phyloP scores from a whole-genome alignment of 2,888 invertebrate genomes.

The Phaonia tiefii region DNA sequence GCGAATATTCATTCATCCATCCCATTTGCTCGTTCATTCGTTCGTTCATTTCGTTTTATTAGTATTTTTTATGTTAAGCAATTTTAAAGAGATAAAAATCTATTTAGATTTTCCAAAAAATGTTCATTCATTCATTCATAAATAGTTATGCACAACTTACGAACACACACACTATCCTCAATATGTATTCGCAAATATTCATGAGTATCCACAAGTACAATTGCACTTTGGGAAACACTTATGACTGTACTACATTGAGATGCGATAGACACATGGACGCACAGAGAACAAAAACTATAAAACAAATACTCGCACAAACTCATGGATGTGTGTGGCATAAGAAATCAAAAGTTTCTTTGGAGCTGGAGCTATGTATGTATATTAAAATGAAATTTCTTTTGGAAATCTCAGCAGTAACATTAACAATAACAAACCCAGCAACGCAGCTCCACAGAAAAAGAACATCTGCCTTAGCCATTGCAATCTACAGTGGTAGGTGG shows the following conservation, averaged over 20 bases:
- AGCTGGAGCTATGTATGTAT: slow-evolving; percentile 5
- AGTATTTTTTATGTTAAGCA: slow-evolving; percentile 46
- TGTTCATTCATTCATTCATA: slow-evolving; percentile 45
- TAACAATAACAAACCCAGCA: slow-evolving; percentile 39
- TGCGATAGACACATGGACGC: neutral
- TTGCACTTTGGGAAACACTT: slow-evolving; percentile 18
- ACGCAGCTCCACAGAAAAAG: slow-evolving; percentile 12
- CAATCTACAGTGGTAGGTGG: neutral
- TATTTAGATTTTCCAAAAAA: slow-evolving; percentile 46
- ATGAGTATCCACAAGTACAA: neutral
- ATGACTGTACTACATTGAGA: neutral
- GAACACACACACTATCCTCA: slow-evolving; percentile 2
- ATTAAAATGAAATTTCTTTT: slow-evolving; percentile 52
- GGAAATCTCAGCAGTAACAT: slow-evolving; percentile 47
- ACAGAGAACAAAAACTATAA: neutral
- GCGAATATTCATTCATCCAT: neutral
- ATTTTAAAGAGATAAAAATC: slow-evolving; percentile 45
- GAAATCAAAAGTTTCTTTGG: slow-evolving; percentile 26
- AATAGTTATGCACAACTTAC: slow-evolving; percentile 42
- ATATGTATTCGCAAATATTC: no score
- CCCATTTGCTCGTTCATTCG: neutral
- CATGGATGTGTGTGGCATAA: neutral
- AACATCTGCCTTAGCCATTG: neutral
- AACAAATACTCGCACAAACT: neutral
- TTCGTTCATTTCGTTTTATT: slow-evolving; percentile 37